phyloP scores from a whole-genome alignment of 2,888 invertebrate species.

The Dinocampus coccinellae region DNA sequence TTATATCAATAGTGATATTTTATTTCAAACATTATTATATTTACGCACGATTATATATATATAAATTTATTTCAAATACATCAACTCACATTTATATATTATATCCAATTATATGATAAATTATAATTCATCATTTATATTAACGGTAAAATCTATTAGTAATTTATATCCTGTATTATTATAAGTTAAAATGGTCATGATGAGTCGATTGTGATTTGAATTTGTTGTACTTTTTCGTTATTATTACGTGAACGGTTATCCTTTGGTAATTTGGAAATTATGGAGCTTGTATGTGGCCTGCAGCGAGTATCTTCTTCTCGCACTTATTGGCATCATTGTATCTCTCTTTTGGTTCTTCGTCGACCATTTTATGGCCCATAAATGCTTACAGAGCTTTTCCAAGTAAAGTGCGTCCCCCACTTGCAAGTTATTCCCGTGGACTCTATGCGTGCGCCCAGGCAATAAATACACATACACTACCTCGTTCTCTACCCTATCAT shows the following conservation, averaged over 20 bases:
- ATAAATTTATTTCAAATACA: neutral
- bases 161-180: neutral
- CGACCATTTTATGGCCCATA: slow-evolving; percentile 50
- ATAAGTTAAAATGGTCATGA: slow-evolving; percentile 1
- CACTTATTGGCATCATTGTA: slow-evolving; percentile 40
- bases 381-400: slow-evolving; percentile 48
- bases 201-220: neutral
- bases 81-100: neutral
- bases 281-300: slow-evolving; percentile 43
- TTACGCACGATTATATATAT: no score
- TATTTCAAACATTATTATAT: neutral
- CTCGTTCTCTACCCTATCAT: slow-evolving; percentile 47
- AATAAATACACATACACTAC: slow-evolving; percentile 45
- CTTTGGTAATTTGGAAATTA: slow-evolving; percentile 47
- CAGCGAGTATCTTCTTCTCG: slow-evolving; percentile 44
- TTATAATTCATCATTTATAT: neutral
- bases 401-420: slow-evolving; percentile 40
- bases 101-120: neutral
- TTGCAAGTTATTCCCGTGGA: neutral
- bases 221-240: slow-evolving; percentile 3
- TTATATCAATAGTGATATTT: neutral
- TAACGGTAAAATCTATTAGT: neutral
- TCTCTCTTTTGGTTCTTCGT: slow-evolving; percentile 45
- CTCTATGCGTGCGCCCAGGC: slow-evolving; percentile 35
- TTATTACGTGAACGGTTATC: neutral